Evolutionary conservation across 1,140 invertebrate species (phyloP), one percentile per base, ranked within the genome.

Genomic region (Battus philenor): DNA sequence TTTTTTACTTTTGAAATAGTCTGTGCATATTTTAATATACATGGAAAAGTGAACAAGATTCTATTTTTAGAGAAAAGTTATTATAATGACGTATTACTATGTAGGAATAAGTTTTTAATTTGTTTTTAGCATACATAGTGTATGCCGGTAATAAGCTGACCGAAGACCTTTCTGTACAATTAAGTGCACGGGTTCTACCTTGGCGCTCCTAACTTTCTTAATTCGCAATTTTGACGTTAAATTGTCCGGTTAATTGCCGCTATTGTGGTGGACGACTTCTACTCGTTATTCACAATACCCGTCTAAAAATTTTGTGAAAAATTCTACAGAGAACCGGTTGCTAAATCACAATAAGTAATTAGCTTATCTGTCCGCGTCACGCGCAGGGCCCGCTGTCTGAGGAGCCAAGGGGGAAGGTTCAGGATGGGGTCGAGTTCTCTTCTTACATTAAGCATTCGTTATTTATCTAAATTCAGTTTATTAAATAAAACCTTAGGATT

Each of bases 141-240:
- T 27, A 27, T 9, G n/a, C 2, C 2, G 24, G n/a, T 8, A n/a
- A 2, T 27, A 27, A 2, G 5, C 8, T 2, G 2, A 4, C 2
- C 4, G 24, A 27, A 2, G n/a, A n/a, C n/a, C n/a, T 2, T 63
- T 62, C 43, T 47, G 50, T 47, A 66, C 55, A 72, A 70, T 69
- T 67, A 66, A 76, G 68, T 60, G 46, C 49, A 31, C 38, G 44
- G 53, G 48, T 59, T 59, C 61, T 60, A 68, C 65, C 64, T 73
- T 71, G 62, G 54, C 59, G 66, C 63, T 73, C 60, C 47, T 50
- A 57, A 66, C 54, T 68, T 70, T 68, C 68, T 77, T 71, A 74
- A 80, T 68, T 77, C 68, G 63, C 60, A 78, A 82, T 78, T 78
- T 68, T 72, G 73, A 82, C 78, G 69, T 76, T 79, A 78, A 79